phyloP scores from a whole-genome alignment of 2,888 invertebrate genomes.

The Caenorhabditis sinica region DNA sequence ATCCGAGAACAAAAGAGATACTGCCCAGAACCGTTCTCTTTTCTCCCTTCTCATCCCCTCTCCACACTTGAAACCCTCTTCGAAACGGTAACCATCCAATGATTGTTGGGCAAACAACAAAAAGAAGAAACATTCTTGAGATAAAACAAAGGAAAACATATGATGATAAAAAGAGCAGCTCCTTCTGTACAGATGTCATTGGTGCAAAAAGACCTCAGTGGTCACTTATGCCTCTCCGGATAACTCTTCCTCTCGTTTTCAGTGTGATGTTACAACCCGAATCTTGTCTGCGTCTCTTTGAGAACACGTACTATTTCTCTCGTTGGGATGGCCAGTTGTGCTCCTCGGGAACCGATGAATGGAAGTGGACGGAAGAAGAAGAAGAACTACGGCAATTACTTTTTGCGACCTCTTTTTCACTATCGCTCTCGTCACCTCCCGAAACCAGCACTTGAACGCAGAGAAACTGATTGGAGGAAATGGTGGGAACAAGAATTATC shows the following conservation, averaged over 20 bases:
- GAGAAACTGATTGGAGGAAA: conserved; percentile 16
- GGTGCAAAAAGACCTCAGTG: conserved; percentile 41
- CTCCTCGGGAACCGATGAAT: conserved; percentile 36
- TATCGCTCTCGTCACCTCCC: conserved; percentile 12
- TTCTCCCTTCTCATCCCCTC: background rate
- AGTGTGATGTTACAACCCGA: conserved; percentile 60
- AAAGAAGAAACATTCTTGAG: conserved; percentile 23
- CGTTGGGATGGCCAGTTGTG: conserved; percentile 38
- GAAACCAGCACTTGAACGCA: conserved; percentile 41
- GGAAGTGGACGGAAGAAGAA: conserved; percentile 1
- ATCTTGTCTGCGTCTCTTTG: conserved; percentile 35
- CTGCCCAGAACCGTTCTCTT: conserved; percentile 14
- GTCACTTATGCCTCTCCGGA: conserved; percentile 48
- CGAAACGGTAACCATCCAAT: conserved; percentile 44
- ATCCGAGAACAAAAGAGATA: conserved; percentile 44
- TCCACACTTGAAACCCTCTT: conserved; percentile 40
- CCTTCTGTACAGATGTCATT: conserved; percentile 36
- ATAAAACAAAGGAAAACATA: background rate
- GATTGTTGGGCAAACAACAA: conserved; percentile 41
- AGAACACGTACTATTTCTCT: conserved; percentile 9
- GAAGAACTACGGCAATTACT: conserved; percentile 35
- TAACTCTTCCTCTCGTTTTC: conserved; percentile 54
- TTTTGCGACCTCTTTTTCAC: conserved; percentile 52
- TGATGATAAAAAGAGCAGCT: background rate
- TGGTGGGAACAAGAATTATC: background rate